Conservation (phyloP, 2,797 vertebrate species). For the Anguilla megastoma region DNA sequence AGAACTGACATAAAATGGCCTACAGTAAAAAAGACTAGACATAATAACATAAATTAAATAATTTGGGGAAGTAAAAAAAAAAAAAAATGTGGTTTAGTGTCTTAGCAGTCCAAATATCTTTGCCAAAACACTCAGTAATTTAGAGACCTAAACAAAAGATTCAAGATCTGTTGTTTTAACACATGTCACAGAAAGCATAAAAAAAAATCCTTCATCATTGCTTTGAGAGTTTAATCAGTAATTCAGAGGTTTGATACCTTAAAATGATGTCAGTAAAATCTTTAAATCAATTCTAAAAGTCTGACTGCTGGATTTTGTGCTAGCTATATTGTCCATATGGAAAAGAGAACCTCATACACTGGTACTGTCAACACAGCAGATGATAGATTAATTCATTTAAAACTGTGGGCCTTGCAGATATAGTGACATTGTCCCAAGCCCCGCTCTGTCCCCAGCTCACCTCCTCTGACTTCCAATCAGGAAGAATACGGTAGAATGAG, state of each 20-base stretch:
- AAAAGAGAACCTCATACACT: background rate
- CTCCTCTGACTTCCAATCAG: background rate
- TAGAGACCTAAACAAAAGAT: background rate
- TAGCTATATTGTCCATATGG: background rate
- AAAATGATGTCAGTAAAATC: background rate
- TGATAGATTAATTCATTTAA: background rate
- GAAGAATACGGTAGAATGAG: background rate
- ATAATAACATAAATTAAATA: too few species aligned
- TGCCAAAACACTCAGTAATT: background rate
- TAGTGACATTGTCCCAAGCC: background rate
- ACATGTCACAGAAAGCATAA: background rate
- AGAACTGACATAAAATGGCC: background rate
- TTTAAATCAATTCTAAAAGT: background rate
- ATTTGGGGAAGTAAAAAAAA: background rate
- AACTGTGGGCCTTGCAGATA: constrained; percentile 27
- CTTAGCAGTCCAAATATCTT: background rate
- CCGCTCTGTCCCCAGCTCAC: background rate
- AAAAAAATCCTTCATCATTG: background rate
- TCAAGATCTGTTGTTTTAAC: background rate
- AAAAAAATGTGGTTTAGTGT: background rate
- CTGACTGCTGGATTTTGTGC: background rate
- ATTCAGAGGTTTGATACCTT: background rate
- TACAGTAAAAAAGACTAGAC: too few species aligned
- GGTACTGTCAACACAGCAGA: background rate
- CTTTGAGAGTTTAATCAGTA: background rate